phyloP scores from a whole-genome alignment of 2,797 vertebrate species.

The Anguilla marmorata region DNA sequence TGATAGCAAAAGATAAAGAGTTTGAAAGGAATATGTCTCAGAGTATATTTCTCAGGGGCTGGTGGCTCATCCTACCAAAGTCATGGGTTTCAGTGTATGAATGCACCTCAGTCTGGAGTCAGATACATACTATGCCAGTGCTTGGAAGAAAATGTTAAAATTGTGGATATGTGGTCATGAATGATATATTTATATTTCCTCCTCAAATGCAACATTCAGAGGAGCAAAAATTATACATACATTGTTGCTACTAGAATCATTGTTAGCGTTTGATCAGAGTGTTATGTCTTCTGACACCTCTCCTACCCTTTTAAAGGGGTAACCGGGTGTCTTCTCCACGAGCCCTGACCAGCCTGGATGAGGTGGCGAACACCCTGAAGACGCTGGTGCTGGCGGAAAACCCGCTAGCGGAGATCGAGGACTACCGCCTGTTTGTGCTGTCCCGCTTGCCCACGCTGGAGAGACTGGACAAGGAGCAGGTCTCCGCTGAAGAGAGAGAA shows the following conservation, averaged over 20 bases:
- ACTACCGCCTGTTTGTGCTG: conserved; percentile 77
- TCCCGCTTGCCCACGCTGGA: conserved; percentile 72
- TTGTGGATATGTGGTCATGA: not conserved
- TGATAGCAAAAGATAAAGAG: not conserved
- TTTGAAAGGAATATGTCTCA: not conserved
- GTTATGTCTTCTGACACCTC: conserved; percentile 4
- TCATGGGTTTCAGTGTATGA: not conserved
- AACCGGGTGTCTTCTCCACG: conserved; percentile 71
- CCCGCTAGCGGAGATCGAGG: conserved; percentile 67
- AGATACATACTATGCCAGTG: not conserved
- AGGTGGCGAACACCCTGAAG: conserved; percentile 73
- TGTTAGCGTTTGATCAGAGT: not conserved
- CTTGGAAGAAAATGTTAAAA: not conserved
- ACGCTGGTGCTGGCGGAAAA: conserved; percentile 82
- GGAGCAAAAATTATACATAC: not conserved
- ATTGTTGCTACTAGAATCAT: not conserved
- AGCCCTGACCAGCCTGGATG: conserved; percentile 68
- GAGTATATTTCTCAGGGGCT: not conserved
- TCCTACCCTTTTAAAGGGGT: conserved; percentile 64
- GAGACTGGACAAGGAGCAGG: conserved; percentile 81
- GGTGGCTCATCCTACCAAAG: not conserved
- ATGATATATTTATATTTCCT: not conserved
- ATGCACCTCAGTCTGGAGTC: not conserved
- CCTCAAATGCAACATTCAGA: too few species aligned
- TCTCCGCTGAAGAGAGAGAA: conserved; percentile 71